Evolutionary conservation across 2,113 vertebrate genomes (phyloP), one percentile per base, ranked within the genome.

Genomic region (Ptilorrhoa leucosticta): DNA sequence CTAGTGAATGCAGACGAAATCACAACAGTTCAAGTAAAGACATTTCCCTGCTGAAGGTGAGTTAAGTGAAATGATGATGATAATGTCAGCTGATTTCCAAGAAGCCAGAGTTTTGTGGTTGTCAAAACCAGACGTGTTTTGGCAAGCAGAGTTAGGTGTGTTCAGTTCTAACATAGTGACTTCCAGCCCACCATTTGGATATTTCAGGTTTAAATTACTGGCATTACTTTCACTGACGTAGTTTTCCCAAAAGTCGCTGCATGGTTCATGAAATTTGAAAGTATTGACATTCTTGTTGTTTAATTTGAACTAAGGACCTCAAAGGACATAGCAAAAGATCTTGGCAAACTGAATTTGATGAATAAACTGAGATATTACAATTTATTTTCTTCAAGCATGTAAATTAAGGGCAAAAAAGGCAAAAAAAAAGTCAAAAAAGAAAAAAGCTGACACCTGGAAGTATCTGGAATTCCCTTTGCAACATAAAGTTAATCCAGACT

Each of bases 381-480:
- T n/a, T 73, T 69, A 17, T 77, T 86, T 84, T 13, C 23, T 42
- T 77, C 16, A 37, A 77, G 11, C 11, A 26, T 33, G 5, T 75
- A 31, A 65, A 40, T 16, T 33, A 30, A 9, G 5, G 4, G 3
- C 2, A 1, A 3, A 31, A 35, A 56, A 11, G 7, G 3, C 1
- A 13, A 15, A 11, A 33, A 11, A 26, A 68, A 75, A 42, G 13
- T 57, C 54, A 57, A 61, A 45, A 8, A 27, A 60, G 35, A 27
- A 61, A 51, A 63, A 61, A 33, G 5, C 11, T 75, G 11, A 57
- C 26, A 31, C 20, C n/a, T 47, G 21, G 42, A 24, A 56, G 1
- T 48, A 51, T n/a, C 14, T 77, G 19, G 10, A 86, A 48, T 93
- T 64, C 10, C 15, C 5, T 60, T 21, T 4, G 11, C 13, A 76